Evolutionary conservation across 1,140 invertebrate species (phyloP), one percentile per base, ranked within the genome.

Genomic region (Nephotettix cincticeps): DNA sequence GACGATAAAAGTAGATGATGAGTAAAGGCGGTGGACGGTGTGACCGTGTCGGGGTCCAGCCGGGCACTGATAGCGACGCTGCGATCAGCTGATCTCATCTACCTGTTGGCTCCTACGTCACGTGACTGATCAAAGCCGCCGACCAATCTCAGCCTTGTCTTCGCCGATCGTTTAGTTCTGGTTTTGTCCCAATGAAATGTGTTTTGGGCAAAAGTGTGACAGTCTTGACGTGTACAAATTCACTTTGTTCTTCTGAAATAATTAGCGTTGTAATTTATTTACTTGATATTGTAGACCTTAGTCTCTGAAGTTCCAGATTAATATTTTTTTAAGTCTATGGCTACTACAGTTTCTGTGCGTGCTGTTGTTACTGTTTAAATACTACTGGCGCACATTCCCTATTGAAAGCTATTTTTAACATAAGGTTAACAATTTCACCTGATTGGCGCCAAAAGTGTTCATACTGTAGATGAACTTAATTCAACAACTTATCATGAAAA

Each of bases 111-210:
- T 23, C 47, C 17, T n/a, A 4, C 4, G 17, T 51, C 47, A 19
- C 47, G 21, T 19, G 47, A 19, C 47, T 3, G 47, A 51, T 51
- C 47, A 51, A 51, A 51, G 47, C 3, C 6, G 47, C 47, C 47
- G 47, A 51, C 47, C 47, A 51, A 51, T 51, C 47, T 51, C 21
- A 17, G n/a, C 4, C 4, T 51, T 51, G 47, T 51, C 47, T n/a
- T n/a, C 4, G 47, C 47, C 47, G 19, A 51, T 51, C 47, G 47
- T 51, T 51, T 51, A 51, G 47, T 51, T n/a, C 6, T 4, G 3
- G 6, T 51, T 51, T 51, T 51, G 47, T 51, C n/a, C 47, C 4
- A 51, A 51, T 51, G 14, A 51, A 51, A 51, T 51, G 47, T 51
- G 47, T 51, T 51, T 21, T 2, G n/a, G 19, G 3, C 47, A 19